Percentiles rank a stretch among this genome's conserved stretches.
phyloP scores from a whole-genome alignment of 2,797 vertebrate genomes.

The Euthynnus affinis region DNA sequence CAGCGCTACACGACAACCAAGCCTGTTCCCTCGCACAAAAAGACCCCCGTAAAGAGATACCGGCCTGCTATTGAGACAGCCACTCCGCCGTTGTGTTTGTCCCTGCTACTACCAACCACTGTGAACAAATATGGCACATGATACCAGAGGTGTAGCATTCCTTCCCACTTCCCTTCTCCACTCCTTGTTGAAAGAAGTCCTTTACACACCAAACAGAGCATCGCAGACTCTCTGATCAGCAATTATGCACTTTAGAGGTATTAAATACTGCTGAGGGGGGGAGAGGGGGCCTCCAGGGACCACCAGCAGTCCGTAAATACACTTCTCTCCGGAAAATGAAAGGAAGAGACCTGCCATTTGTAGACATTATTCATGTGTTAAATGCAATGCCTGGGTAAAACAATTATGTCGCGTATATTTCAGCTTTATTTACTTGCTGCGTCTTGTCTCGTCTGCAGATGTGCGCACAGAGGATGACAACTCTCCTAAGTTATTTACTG shows the following conservation, averaged over 20 bases:
- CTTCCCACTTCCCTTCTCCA: conserved; percentile 65
- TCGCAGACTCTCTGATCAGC: conserved; percentile 83
- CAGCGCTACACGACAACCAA: conserved; percentile 57
- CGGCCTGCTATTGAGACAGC: conserved; percentile 58
- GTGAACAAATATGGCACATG: conserved; percentile 79
- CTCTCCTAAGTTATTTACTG: conserved; percentile 46
- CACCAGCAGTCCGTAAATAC: conserved; percentile 76
- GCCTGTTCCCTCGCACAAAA: conserved; percentile 67
- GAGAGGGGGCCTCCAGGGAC: conserved; percentile 78
- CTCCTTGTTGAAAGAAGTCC: conserved; percentile 74
- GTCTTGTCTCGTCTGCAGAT: conserved; percentile 37
- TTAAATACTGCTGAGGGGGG: conserved; percentile 77
- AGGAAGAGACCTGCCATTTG: conserved; percentile 81
- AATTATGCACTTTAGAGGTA: conserved; percentile 87
- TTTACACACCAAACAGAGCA: conserved; percentile 80
- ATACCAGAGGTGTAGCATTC: conserved; percentile 79
- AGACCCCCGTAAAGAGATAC: conserved; percentile 74
- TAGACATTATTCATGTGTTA: conserved; percentile 83
- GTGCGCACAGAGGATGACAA: conserved; percentile 59
- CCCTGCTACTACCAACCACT: conserved; percentile 59
- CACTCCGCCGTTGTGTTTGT: conserved; percentile 64
- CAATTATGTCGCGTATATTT: conserved; percentile 74
- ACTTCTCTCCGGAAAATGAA: conserved; percentile 75
- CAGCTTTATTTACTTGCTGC: conserved; percentile 68
- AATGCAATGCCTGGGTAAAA: conserved; percentile 70